Base-by-base conservation (phyloP, 2,113 vertebrate species). In the Scopus umbretta region DNA sequence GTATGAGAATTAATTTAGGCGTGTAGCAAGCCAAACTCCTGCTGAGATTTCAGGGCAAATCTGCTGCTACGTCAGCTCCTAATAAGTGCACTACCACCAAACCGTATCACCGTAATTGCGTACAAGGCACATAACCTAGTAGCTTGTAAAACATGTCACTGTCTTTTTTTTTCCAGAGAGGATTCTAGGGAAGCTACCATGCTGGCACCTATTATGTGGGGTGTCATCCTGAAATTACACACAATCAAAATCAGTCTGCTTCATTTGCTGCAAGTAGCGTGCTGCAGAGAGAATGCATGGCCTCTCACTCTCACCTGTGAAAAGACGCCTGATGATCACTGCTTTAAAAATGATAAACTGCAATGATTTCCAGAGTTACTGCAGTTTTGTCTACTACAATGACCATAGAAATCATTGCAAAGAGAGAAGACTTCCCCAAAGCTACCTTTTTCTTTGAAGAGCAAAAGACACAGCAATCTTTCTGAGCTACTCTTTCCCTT, bases 261-360 rank as follows among this genome's bases (percentile, higher is more conserved):
- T 79, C 53, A 34, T 84, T 70, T 75, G 62, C 53, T 58, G 19
- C 1, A 1, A 86, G 45, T 25, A 72, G 62, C 4, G 1, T 21
- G 11, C 2, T 36, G 43, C 7, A 5, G 30, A 73, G 40, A 70
- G 47, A 86, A 79, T 0, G 1, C 18, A 29, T 0, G 0, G 38
- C 38, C 21, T 40, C 72, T 72, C 72, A 10, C 12, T 45, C 53
- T 84, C 36, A 63, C 34, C 50, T 34, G 13, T 34, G 32, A 43
- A 45, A 73, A 42, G 7, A 56, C 20, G 29, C 59, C 38, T 11
- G 27, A 79, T 30, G 13, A 59, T n/a, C 16, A 45, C 15, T 7
- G 32, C 27, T 32, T 68, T 63, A 70, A 58, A 79, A 88, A 43
- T 5, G 2, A 62, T 4, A 55, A 65, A 85, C 11, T 42, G 26